Conservation (phyloP, 1,140 invertebrate genomes). For the Zeugodacus cucurbitae region DNA sequence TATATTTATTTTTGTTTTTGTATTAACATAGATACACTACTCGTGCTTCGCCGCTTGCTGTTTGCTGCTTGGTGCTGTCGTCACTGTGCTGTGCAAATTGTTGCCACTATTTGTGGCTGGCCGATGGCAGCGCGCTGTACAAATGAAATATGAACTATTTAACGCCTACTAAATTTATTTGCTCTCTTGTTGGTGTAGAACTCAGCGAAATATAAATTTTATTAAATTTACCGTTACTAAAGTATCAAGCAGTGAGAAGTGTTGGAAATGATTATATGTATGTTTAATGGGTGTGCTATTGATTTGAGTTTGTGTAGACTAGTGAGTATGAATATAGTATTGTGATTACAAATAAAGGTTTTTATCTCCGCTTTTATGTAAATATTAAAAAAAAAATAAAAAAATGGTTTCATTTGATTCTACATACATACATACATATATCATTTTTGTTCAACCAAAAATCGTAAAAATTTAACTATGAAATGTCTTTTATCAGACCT, state of each 20-base stretch:
- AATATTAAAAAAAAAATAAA: too few relatives aligned
- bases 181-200: constrained; percentile 45
- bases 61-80: not conserved
- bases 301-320: too few relatives aligned
- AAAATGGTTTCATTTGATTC: too few relatives aligned
- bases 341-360: too few relatives aligned
- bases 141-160: constrained; percentile 65
- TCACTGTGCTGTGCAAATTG: not conserved
- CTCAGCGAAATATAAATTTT: constrained; percentile 42
- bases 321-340: too few relatives aligned
- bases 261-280: not conserved
- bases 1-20: not conserved
- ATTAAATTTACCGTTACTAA: constrained; percentile 32
- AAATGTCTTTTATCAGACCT: too few relatives aligned
- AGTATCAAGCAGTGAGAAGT: not conserved
- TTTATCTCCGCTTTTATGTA: too few relatives aligned
- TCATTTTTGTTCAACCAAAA: too few relatives aligned
- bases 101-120: not conserved
- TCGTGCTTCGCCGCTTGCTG: too few relatives aligned
- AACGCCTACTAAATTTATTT: constrained; percentile 66
- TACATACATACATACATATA: too few relatives aligned
- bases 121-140: not conserved
- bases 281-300: too few relatives aligned
- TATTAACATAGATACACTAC: not conserved
- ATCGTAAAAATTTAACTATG: too few relatives aligned